Base-by-base conservation (phyloP, 2,797 vertebrate genomes). In the Sebastes hubbsi region DNA sequence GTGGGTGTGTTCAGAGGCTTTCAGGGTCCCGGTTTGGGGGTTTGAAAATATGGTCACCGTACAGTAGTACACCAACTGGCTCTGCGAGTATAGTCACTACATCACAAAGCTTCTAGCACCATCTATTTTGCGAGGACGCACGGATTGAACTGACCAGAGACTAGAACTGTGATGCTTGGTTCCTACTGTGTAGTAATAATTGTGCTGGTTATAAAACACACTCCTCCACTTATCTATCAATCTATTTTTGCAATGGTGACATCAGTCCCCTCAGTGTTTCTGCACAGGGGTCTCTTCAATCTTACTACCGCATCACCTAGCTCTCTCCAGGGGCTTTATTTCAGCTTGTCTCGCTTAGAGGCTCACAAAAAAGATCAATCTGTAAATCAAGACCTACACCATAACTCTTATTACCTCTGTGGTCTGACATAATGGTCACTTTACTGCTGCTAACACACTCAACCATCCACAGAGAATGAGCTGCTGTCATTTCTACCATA, bases 361-460 rank as follows among this genome's bases (percentile, higher is more conserved):
- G 22, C 62, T 63, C 49, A 22, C 6, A 67, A 27, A 13, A 32
- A 56, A 64, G 18, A 69, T 61, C 27, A 14, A 25, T 75, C 52
- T 49, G 24, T 64, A 55, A 60, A 75, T 75, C 14, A 71, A 30
- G 55, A 42, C 42, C 36, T 10, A 32, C 32, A 25, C 10, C 14
- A 34, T 22, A 29, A 52, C 1, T 60, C 68, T 30, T 14, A 56
- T 14, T 72, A 61, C 49, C 42, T 55, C 29, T 60, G 36, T 20
- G 55, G 24, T 62, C 61, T 54, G 72, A 73, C 62, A 67, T 74
- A 71, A 83, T 67, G 27, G 32, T 55, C 56, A 63, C 69, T 71
- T 59, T 49, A 64, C 38, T 77, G 20, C 69, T 61, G 49, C 80
- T 66, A 34, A 76, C 32, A 52, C 29, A 55, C 34, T 64, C 34